These are phyloP conservation scores for Microhierax caerulescens DNA, from an alignment of 2,797 vertebrate species.

Conservation along the genomic window DNA sequence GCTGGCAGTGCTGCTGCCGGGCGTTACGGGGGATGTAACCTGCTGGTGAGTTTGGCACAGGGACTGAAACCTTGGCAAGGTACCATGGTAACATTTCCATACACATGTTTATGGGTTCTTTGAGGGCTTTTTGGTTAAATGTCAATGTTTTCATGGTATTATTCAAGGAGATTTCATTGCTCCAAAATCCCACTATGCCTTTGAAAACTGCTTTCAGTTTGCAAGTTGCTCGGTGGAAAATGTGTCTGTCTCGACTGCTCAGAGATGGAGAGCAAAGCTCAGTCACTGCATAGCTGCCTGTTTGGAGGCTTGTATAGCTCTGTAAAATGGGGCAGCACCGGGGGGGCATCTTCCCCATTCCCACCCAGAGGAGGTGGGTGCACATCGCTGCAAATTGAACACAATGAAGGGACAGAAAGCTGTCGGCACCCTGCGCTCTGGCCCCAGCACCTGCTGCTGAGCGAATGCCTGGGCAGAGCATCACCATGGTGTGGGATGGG, in stretches of 20 bases:
- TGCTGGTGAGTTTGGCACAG: neutral
- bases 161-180: neutral
- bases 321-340: neutral
- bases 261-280: neutral
- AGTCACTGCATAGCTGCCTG: neutral
- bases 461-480: fast-evolving
- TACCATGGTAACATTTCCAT: neutral
- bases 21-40: neutral
- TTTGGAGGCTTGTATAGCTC: neutral
- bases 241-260: neutral
- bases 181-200: neutral
- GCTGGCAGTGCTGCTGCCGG: neutral
- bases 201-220: neutral
- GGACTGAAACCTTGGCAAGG: neutral
- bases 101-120: neutral
- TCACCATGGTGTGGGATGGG: fast-evolving
- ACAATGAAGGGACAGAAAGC: fast-evolving
- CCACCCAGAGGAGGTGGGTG: neutral
- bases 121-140: neutral
- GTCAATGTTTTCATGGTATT: neutral
- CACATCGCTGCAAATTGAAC: neutral
- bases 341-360: too few relatives aligned
- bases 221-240: neutral
- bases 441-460: neutral
- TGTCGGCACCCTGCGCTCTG: fast-evolving